phyloP scores from a whole-genome alignment of 2,888 invertebrate genomes.

The Meloe dianella region DNA sequence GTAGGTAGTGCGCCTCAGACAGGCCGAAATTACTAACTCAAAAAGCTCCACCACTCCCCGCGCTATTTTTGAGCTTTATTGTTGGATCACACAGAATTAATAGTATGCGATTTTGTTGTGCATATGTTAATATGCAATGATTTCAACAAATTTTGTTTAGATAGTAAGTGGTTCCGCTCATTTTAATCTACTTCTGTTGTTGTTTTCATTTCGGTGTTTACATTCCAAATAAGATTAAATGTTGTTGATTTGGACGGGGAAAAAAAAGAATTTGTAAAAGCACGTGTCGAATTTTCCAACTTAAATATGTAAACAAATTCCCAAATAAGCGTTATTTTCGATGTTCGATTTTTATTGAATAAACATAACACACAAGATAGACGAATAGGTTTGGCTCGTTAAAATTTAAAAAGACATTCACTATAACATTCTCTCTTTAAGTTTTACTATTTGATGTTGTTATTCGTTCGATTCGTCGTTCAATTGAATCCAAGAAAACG shows the following conservation, averaged over 20 bases:
- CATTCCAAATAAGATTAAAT: conserved; percentile 16
- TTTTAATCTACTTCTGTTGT: too few species aligned
- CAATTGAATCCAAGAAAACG: conserved; percentile 11
- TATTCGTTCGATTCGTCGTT: conserved; percentile 6
- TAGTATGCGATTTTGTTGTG: too few species aligned
- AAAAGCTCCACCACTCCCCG: too few species aligned
- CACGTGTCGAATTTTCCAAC: conserved; percentile 3
- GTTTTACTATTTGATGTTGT: conserved; percentile 8
- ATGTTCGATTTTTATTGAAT: conserved; percentile 11
- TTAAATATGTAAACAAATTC: conserved; percentile 8
- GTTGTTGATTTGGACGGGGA: background rate
- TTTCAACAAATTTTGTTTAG: too few species aligned
- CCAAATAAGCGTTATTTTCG: background rate
- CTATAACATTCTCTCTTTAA: background rate
- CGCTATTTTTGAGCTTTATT: too few species aligned
- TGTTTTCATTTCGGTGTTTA: conserved; percentile 25
- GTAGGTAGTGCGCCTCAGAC: too few species aligned
- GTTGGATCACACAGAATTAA: too few species aligned
- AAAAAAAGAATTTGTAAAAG: background rate
- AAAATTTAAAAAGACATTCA: background rate
- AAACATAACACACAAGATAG: background rate
- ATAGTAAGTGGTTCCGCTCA: too few species aligned
- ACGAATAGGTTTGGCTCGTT: background rate
- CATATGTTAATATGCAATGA: too few species aligned
- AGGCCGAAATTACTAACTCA: too few species aligned